Base-by-base conservation (phyloP, 2,888 invertebrate species). In the Zhuqinia jingwanae region DNA sequence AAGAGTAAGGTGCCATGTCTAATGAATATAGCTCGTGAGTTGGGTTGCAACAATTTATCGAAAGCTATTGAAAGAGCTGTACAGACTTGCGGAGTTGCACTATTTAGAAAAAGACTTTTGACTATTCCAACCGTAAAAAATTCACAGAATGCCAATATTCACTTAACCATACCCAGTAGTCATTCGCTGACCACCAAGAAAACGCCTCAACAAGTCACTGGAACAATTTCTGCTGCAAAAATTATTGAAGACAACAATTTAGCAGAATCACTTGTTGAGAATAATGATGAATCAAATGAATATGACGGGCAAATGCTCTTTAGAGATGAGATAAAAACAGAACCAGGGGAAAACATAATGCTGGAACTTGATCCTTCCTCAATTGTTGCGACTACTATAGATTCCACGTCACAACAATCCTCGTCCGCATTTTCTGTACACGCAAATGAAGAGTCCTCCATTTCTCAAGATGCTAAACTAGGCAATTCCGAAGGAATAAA, bases 11-110 rank as follows among this genome's bases (percentile, higher is more conserved):
- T 90, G 11, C 36, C 75, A 15, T 58, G 70, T n/a, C 45, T 90
- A 3, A 81, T 89, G 78, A 83, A 77, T 30, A 79, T 89, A 25
- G 76, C 77, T 15, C 70, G 81, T 17, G 89, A 90, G 20, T 58
- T 90, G 3, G 89, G 88, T 8, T 88, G 87, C 25, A 30, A 36
- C 0, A 63, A 83, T 10, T 73, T 89, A 22, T 30, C 53, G 30
- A 89, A 87, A 70, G 80, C 86, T 2, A 84, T 88, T 20, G 82
- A 86, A 50, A 81, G 60, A 30, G 78, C 88, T 0, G 85, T 88
- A 22, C 53, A 87, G 13, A 36, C 60, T 1, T 88, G 81, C 60
- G 88, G 88, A 22, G 79, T 88, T n/a, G 87, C 85, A 78, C 77
- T 86, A 58, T 88, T 89, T 63, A 81, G 85, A 13, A 58, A 88